Conservation (phyloP, 2,888 invertebrate genomes). For the Drosophila neonasuta region DNA sequence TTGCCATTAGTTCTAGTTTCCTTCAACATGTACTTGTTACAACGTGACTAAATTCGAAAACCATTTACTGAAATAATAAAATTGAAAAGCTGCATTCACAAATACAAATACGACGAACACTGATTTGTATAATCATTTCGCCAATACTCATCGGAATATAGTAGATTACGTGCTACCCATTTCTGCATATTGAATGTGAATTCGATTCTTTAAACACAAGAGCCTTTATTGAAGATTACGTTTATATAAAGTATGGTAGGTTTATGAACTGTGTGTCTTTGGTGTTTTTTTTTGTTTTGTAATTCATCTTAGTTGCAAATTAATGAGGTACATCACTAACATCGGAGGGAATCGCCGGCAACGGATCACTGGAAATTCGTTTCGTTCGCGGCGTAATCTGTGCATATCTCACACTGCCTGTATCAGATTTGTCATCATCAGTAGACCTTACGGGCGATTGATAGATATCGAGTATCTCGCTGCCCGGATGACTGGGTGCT, state of each 20-base stretch:
- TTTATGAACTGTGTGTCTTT: neutral
- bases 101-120: neutral
- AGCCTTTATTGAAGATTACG: slow-evolving; percentile 28
- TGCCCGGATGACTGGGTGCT: slow-evolving; percentile 26
- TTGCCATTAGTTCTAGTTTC: slow-evolving; percentile 9
- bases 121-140: slow-evolving; percentile 4
- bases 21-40: slow-evolving; percentile 4
- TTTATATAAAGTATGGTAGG: neutral
- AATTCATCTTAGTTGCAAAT: neutral
- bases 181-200: too few relatives aligned
- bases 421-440: neutral
- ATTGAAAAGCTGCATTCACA: slow-evolving; percentile 6
- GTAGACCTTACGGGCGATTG: neutral
- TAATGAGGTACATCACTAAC: slow-evolving; percentile 18
- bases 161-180: neutral
- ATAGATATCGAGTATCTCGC: slow-evolving; percentile 25
- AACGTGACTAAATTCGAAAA: slow-evolving; percentile 10
- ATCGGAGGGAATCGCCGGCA: slow-evolving; percentile 70
- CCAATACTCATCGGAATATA: neutral
- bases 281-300: neutral
- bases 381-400: slow-evolving; percentile 60
- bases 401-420: slow-evolving; percentile 57
- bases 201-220: slow-evolving; percentile 18
- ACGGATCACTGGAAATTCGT: slow-evolving; percentile 73
- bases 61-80: slow-evolving; percentile 13